These are phyloP conservation scores for Grallaria varia DNA, from an alignment of 2,113 vertebrate species.

Conservation along the genomic window DNA sequence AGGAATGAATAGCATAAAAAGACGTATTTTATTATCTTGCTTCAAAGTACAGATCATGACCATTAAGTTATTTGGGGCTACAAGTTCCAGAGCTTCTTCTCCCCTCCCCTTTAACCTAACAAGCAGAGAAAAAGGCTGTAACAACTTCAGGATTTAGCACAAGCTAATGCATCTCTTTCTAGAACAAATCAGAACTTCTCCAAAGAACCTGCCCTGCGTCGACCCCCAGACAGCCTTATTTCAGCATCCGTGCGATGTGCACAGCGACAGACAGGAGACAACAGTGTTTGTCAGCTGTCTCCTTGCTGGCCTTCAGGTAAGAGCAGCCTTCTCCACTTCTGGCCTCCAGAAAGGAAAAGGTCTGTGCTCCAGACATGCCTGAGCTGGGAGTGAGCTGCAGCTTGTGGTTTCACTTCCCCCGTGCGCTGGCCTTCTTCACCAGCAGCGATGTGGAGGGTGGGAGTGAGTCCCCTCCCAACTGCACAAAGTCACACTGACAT, in stretches of 20 bases:
- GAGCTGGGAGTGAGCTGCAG: background rate
- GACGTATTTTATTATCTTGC: constrained; percentile 23
- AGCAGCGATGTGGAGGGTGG: background rate
- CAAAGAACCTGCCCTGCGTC: too few relatives aligned
- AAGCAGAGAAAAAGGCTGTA: background rate
- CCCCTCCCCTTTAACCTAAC: background rate
- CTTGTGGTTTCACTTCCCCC: background rate
- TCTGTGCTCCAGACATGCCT: background rate
- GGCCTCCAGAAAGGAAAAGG: background rate
- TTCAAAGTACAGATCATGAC: constrained; percentile 49
- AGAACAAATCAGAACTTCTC: background rate
- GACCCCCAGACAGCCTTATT: background rate
- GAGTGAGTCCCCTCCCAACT: rapidly evolving
- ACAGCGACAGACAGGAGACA: background rate
- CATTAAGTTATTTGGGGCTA: constrained; percentile 35
- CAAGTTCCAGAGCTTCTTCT: constrained; percentile 35
- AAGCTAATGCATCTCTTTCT: background rate
- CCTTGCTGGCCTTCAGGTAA: background rate
- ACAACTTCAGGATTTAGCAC: background rate
- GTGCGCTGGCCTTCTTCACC: background rate
- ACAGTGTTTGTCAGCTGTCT: background rate
- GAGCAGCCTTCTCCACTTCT: background rate
- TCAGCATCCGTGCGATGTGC: background rate
- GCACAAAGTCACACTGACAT: background rate
- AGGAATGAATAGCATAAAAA: constrained; percentile 48